Base-by-base conservation (phyloP, 1,140 invertebrate genomes). In the Drosophila equinoxialis region DNA sequence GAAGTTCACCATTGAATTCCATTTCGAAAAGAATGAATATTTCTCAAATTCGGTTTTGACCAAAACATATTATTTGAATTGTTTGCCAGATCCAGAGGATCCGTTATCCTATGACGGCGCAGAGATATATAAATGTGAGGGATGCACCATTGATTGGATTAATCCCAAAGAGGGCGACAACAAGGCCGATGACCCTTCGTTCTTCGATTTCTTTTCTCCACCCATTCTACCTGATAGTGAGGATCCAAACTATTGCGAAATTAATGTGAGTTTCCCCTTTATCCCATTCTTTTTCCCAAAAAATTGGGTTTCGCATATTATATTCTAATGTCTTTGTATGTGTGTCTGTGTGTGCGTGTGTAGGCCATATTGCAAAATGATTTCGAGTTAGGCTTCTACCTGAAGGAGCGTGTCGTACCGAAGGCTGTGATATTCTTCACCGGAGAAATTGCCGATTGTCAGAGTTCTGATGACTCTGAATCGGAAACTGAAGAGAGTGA, bases 181-280 rank as follows among this genome's bases (percentile, higher is more conserved):
- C 94, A 41, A 98, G 97, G 93, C 97, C 97, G 71, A 79, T 2
- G 59, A 77, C 54, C 57, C 74, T 4, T 77, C 97, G 1, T 99
- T 99, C 93, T 99, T 99, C 93, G 98, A 98, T 91, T 99, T 98
- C 93, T 99, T 99, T 93, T 94, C 93, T 77, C 97, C 97, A 64
- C 97, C 97, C 70, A 79, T n/a, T 57, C 45, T 91, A 14, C 90
- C 87, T 0, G 77, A 79, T 37, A 37, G 60, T 0, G 74, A 85
- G 0, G 82, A 91, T 74, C 65, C 76, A 1, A 72, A 77, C 11
- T 91, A 79, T 55, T 61, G 71, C 26, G 91, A 91, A 30, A 79
- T 92, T 39, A 92, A 92, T 71, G 91, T 91, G 67, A 83, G 82
- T 64, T 54, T 0, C 0, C 30, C 30, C 1, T 0, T 3, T n/a